A percentile compares a stretch with the other conserved stretches of the same genome.
Evolutionary conservation across 2,113 vertebrate genomes (phyloP).

Genomic region (Lampris megalopsis): DNA sequence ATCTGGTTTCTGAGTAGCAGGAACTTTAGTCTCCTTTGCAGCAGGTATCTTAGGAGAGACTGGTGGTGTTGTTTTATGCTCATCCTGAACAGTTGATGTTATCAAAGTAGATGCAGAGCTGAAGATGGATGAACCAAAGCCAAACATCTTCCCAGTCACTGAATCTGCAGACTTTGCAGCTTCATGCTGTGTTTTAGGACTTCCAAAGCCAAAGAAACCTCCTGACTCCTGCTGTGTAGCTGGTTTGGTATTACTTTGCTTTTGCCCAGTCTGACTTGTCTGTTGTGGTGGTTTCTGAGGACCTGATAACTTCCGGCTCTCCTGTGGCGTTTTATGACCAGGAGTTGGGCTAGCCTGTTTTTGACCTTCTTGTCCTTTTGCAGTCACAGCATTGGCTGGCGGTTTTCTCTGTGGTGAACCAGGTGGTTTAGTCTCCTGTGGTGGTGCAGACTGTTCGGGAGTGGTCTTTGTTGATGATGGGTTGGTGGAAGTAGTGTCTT

Average conservation of each 20-base stretch:
- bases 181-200: conserved; percentile 70
- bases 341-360: conserved; percentile 53
- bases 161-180: conserved; percentile 81
- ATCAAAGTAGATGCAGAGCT: conserved; percentile 83
- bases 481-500: conserved; percentile 9
- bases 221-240: conserved; percentile 67
- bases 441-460: conserved; percentile 30
- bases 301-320: conserved; percentile 45
- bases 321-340: conserved; percentile 65
- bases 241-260: conserved; percentile 63
- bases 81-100: conserved; percentile 77
- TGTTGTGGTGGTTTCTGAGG: conserved; percentile 66
- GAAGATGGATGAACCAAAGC: conserved; percentile 78
- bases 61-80: conserved; percentile 68
- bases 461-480: conserved; percentile 41
- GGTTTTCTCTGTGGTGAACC: conserved; percentile 64
- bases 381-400: conserved; percentile 53
- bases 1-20: conserved; percentile 54
- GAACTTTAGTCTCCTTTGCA: conserved; percentile 55
- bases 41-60: conserved; percentile 69
- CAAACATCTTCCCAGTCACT: conserved; percentile 82
- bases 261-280: conserved; percentile 54
- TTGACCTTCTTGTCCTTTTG: conserved; percentile 43
- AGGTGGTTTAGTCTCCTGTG: conserved; percentile 71
- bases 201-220: conserved; percentile 79